phyloP scores from a whole-genome alignment of 2,888 invertebrate genomes.

The Calameuta pallipes region DNA sequence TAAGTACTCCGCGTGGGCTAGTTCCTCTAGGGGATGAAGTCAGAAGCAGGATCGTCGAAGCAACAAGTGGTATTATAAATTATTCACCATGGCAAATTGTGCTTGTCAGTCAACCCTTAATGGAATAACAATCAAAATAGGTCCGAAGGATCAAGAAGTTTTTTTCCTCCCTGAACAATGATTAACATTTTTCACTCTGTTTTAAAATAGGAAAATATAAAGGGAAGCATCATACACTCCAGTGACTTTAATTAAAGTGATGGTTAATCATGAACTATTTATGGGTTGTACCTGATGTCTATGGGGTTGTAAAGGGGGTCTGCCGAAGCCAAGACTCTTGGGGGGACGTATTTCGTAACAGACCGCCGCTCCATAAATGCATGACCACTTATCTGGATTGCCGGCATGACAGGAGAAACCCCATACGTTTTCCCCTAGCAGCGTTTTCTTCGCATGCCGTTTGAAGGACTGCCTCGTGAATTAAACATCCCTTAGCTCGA shows the following conservation, averaged over 20 bases:
- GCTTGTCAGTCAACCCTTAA: neutral
- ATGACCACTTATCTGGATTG: slow-evolving; percentile 67
- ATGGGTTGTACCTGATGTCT: neutral
- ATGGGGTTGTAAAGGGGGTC: neutral
- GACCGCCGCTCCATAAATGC: slow-evolving; percentile 60
- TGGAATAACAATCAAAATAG: neutral
- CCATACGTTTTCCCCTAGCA: slow-evolving; percentile 51
- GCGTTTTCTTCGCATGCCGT: slow-evolving; percentile 20
- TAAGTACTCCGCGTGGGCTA: neutral
- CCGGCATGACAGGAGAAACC: slow-evolving; percentile 51
- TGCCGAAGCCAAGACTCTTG: neutral
- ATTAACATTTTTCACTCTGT: neutral
- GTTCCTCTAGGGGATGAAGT: neutral
- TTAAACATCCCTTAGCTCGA: slow-evolving; percentile 54
- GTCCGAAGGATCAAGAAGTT: neutral
- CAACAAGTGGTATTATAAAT: neutral
- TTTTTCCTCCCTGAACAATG: neutral
- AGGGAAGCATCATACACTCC: neutral
- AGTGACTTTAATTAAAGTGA: neutral
- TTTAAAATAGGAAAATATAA: neutral
- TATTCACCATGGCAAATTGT: neutral
- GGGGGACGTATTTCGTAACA: neutral
- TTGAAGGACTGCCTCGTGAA: slow-evolving; percentile 55
- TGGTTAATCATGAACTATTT: neutral
- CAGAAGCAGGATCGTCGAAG: neutral